Base-by-base conservation (phyloP, 1,140 invertebrate species). In the Cydia amplana region DNA sequence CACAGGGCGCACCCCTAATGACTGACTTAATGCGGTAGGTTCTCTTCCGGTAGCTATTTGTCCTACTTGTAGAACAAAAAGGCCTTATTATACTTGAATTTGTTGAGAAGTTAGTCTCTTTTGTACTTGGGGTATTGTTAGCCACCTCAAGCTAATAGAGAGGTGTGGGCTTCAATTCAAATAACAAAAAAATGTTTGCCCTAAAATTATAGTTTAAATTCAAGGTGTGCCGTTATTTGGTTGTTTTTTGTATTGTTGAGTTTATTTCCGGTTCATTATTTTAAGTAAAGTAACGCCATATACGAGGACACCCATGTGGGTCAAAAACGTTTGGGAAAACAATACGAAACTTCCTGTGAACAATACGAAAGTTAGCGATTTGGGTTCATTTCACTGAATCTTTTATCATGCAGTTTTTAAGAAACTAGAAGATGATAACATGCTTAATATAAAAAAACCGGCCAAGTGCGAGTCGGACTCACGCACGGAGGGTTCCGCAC, bases 1-100 rank as follows among this genome's bases (percentile, higher is more conserved):
- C 55, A 10, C 55, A 60, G 20, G 20, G 55, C 55, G n/a, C 55
- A 60, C 55, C 55, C 82, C 81, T 83, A 87, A 87, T 85, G 84
- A 83, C 60, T 40, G 40, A 63, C 72, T 75, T 80, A 79, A 80
- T 78, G 74, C 79, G 49, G 51, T 49, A 72, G 70, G 73, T 72
- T 77, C 77, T 77, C 83, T 88, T 88, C 86, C 85, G 86, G 78
- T 79, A 80, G 80, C 85, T 80, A 84, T 83, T 80, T 82, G 75
- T 77, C 81, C 79, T 49, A 79, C 5, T 20, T 12, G n/a, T 60
- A 20, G n/a, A 9, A 60, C 18, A 60, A 23, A 60, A 60, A 60
- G 20, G 2, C 0, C 16, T 23, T 12, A 23, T 9, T 23, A 60
- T 10, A 9, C 6, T 12, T 60, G 20, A 7, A 10, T 23, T 60